These are phyloP conservation scores for Hemibagrus wyckioides DNA, from an alignment of 2,113 vertebrate species.

Conservation along the genomic window DNA sequence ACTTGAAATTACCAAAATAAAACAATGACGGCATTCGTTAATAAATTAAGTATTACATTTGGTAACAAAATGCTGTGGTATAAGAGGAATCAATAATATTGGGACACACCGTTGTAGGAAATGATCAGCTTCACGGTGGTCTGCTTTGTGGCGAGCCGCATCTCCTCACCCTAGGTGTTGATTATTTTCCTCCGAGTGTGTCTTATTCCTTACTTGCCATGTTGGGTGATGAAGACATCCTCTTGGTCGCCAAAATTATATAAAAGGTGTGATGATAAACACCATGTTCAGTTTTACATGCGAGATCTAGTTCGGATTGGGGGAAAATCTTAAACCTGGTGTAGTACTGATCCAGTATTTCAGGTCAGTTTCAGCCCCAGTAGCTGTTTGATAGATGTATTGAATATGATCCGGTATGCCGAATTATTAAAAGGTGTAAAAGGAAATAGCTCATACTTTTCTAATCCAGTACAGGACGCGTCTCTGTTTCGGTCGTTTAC, in stretches of 20 bases:
- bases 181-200: neutral
- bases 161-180: neutral
- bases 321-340: neutral
- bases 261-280: neutral
- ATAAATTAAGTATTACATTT: neutral
- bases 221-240: constrained; percentile 11
- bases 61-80: neutral
- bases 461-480: neutral
- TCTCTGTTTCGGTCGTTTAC: neutral
- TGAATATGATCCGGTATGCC: neutral
- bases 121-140: neutral
- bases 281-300: neutral
- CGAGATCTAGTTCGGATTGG: no score
- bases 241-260: neutral
- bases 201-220: neutral
- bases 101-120: neutral
- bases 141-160: neutral
- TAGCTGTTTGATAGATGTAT: neutral
- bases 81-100: neutral
- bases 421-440: neutral
- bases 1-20: neutral
- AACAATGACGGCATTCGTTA: neutral
- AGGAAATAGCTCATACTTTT: neutral
- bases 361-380: neutral
- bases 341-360: constrained; percentile 2